These are phyloP conservation scores for Hylia prasina DNA, from an alignment of 2,113 vertebrate species.

Conservation along the genomic window DNA sequence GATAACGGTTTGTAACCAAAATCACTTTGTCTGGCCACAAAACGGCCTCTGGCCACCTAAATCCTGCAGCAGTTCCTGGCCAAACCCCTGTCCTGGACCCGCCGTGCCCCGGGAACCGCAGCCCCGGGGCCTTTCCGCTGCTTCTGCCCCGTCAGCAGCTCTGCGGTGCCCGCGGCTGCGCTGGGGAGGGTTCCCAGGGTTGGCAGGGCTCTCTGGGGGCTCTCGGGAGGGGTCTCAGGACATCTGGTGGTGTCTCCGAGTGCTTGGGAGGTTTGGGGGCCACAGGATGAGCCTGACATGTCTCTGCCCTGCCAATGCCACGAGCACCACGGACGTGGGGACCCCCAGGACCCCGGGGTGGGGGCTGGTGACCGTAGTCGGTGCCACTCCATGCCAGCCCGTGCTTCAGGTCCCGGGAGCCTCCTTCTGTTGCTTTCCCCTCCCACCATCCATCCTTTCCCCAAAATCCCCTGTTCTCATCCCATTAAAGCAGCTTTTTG, in stretches of 20 bases:
- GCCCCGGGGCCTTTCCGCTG: background rate
- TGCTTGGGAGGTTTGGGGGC: background rate
- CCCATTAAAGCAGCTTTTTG: background rate
- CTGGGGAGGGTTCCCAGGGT: background rate
- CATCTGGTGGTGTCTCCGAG: background rate
- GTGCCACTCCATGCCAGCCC: background rate
- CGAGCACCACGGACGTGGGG: fast-evolving
- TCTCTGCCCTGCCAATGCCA: fast-evolving
- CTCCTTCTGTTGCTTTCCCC: fast-evolving
- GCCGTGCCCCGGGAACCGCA: background rate
- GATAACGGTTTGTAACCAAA: constrained; percentile 17
- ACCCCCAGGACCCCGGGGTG: background rate
- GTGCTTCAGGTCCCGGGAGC: background rate
- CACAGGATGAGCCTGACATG: background rate
- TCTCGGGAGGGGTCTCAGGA: fast-evolving
- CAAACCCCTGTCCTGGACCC: background rate
- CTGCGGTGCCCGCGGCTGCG: background rate
- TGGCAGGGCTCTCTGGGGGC: background rate
- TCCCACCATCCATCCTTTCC: background rate
- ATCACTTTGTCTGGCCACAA: background rate
- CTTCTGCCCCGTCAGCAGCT: constrained; percentile 43
- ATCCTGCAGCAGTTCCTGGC: background rate
- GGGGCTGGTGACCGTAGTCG: background rate
- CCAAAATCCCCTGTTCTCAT: background rate
- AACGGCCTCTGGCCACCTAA: background rate